A percentile compares a stretch with the other conserved stretches of the same genome.
phyloP scores from a whole-genome alignment of 2,797 vertebrate species.

The Intellagama lesueurii region DNA sequence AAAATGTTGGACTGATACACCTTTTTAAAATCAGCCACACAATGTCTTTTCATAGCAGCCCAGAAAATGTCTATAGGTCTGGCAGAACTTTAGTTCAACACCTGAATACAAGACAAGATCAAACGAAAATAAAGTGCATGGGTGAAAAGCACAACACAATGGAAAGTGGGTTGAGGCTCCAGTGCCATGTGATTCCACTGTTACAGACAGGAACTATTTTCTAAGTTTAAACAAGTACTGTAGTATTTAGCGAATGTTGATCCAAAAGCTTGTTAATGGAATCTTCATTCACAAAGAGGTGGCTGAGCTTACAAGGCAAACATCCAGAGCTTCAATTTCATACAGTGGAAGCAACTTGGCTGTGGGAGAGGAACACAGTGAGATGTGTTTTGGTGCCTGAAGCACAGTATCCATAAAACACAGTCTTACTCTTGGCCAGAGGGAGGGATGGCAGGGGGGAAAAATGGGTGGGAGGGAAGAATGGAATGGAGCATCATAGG shows the following conservation, averaged over 20 bases:
- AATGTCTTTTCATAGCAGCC: not conserved
- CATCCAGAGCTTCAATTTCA: not conserved
- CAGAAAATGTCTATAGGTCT: not conserved
- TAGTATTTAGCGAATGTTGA: not conserved
- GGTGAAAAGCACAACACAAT: not conserved
- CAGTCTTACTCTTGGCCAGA: not conserved
- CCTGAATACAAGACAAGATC: not conserved
- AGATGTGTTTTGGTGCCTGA: not conserved
- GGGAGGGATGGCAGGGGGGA: not conserved
- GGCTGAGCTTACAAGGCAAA: not conserved
- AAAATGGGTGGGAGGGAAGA: not conserved
- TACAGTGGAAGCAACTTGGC: not conserved
- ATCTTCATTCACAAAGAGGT: not conserved
- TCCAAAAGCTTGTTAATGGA: not conserved
- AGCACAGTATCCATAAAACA: not conserved
- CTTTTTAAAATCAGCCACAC: not conserved
- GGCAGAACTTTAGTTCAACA: not conserved
- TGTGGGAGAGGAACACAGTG: not conserved
- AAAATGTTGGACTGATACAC: not conserved
- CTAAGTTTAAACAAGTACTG: not conserved
- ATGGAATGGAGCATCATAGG: not conserved
- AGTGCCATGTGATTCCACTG: not conserved
- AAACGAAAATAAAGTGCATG: not conserved
- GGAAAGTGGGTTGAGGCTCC: no score
- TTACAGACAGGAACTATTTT: not conserved